phyloP scores from a whole-genome alignment of 2,888 invertebrate genomes.

The Rhyacophila evoluta region DNA sequence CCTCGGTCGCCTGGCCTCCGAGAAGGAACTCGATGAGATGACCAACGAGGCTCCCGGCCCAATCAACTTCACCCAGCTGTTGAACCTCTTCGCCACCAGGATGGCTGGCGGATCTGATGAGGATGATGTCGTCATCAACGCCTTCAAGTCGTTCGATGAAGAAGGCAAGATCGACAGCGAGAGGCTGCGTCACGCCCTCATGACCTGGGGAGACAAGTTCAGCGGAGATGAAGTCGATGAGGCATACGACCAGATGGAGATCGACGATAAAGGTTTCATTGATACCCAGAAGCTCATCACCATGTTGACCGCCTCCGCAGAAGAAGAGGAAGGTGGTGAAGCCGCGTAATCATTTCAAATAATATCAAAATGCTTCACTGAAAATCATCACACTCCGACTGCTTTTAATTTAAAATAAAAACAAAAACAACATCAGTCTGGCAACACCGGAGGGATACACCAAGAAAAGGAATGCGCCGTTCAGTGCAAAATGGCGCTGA shows the following conservation, averaged over 20 bases:
- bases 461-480: neutral
- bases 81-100: conserved; percentile 91
- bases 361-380: conserved; percentile 31
- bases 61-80: conserved; percentile 95
- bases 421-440: conserved; percentile 29
- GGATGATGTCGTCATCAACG: conserved; percentile 91
- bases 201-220: conserved; percentile 96
- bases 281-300: conserved; percentile 89
- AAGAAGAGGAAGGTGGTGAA: conserved; percentile 80
- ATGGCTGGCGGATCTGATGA: conserved; percentile 94
- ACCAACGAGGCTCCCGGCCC: conserved; percentile 88
- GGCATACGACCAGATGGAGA: conserved; percentile 92
- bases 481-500: neutral
- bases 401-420: conserved; percentile 24
- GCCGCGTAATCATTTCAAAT: conserved; percentile 56
- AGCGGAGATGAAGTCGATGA: conserved; percentile 89
- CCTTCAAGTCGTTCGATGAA: conserved; percentile 93
- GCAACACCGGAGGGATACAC: conserved; percentile 40
- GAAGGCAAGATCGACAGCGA: conserved; percentile 91
- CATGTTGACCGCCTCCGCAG: conserved; percentile 88
- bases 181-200: conserved; percentile 89
- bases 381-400: conserved; percentile 33
- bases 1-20: conserved; percentile 88
- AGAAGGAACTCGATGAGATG: conserved; percentile 94
- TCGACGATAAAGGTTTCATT: conserved; percentile 91